Evolutionary conservation across 2,888 invertebrate genomes (phyloP).

Genomic region (Gnatocerus cornutus): DNA sequence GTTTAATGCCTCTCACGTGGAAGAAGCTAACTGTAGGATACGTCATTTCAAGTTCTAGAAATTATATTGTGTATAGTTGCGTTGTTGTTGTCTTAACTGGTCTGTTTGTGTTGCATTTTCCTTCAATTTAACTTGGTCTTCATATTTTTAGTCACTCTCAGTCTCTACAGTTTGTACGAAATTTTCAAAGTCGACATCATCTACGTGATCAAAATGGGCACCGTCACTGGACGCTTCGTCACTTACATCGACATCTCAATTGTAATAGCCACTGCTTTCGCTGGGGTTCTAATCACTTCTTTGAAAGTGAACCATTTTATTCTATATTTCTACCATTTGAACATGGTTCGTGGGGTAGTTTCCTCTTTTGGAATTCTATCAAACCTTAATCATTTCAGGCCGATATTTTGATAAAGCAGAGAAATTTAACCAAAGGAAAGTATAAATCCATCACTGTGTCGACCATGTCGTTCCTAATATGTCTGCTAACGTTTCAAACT

Average conservation of each 20-base stretch:
- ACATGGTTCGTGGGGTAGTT: too few relatives aligned
- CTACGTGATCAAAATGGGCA: slow-evolving; percentile 4
- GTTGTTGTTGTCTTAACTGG: background rate
- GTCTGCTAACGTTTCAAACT: background rate
- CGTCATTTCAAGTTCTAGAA: background rate
- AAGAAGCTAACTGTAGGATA: background rate
- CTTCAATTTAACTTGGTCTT: too few relatives aligned
- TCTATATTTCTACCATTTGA: slow-evolving; percentile 7
- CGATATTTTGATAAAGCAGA: background rate
- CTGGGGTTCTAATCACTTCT: background rate
- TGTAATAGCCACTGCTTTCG: background rate
- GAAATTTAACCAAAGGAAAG: background rate
- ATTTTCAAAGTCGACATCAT: slow-evolving; percentile 20
- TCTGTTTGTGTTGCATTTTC: background rate
- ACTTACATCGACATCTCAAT: slow-evolving; percentile 21
- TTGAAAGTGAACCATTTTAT: slow-evolving; percentile 6
- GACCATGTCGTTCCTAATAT: slow-evolving; percentile 7
- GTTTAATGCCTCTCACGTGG: slow-evolving; percentile 1
- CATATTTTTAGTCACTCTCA: slow-evolving; percentile 16
- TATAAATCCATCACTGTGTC: background rate
- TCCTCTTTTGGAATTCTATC: too few relatives aligned
- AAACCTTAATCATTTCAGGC: background rate
- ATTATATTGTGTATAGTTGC: slow-evolving; percentile 1
- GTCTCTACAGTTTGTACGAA: slow-evolving; percentile 15
- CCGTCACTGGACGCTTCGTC: slow-evolving; percentile 13